These are phyloP conservation scores for Bombus difficillimus DNA, from an alignment of 1,140 invertebrate genomes.

Conservation along the genomic window DNA sequence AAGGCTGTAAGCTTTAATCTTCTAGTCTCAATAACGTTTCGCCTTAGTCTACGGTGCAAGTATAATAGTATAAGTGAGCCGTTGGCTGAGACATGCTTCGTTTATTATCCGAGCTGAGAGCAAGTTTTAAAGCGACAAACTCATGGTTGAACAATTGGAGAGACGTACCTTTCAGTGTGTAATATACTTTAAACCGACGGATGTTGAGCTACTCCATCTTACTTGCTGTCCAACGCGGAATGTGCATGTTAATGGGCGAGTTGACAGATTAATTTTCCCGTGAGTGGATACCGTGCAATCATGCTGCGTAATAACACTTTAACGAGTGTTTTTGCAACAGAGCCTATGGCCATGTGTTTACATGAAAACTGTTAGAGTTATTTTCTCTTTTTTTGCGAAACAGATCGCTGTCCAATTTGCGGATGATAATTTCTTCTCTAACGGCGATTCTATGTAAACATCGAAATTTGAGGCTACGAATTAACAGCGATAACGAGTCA, in stretches of 20 bases:
- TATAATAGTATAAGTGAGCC: not conserved
- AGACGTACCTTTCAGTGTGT: not conserved
- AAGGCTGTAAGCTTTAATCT: not conserved
- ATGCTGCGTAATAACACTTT: not conserved
- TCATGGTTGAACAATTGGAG: not conserved
- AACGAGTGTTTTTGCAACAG: not conserved
- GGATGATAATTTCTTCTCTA: not conserved
- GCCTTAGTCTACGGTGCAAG: not conserved
- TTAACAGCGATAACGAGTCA: not conserved
- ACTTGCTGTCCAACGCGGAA: slow-evolving; percentile 28
- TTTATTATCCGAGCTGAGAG: not conserved
- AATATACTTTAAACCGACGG: slow-evolving; percentile 8
- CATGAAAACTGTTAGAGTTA: not conserved
- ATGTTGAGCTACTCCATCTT: slow-evolving; percentile 31
- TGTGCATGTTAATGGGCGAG: slow-evolving; percentile 50
- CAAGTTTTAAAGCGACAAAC: not conserved
- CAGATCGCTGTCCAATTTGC: not conserved
- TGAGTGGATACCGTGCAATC: slow-evolving; percentile 36
- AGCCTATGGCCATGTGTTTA: too few relatives aligned
- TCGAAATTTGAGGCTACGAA: not conserved
- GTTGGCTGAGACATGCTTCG: not conserved
- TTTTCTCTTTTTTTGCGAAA: not conserved
- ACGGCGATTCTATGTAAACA: not conserved
- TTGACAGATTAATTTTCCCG: slow-evolving; percentile 53
- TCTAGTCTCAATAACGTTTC: too few relatives aligned